Base-by-base conservation (phyloP, 2,888 invertebrate species). In the Volucella inflata region DNA sequence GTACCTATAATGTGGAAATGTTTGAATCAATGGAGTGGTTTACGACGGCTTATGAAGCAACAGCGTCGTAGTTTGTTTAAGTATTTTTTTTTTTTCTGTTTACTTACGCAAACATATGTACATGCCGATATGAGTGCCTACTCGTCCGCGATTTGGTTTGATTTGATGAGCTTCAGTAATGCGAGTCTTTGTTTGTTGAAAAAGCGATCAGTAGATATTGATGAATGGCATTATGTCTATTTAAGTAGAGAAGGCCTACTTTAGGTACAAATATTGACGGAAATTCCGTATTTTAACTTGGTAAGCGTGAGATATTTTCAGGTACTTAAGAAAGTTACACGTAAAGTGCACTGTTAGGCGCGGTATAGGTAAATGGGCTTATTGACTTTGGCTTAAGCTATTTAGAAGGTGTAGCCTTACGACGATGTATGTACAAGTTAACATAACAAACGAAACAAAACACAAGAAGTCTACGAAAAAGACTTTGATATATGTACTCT, bases 1-100 rank as follows among this genome's bases (percentile, higher is more conserved):
- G 30, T 60, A n/a, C n/a, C n/a, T n/a, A n/a, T n/a, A 42, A 42
- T 76, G 57, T 70, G 64, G 59, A 59, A 77, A 65, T 65, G 36
- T 38, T 42, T 74, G 59, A 17, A 51, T 38, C 48, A 40, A 6
- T 51, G 62, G 17, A 30, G 46, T 81, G 57, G 38, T 64, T 44
- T 65, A 70, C 76, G 64, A 64, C 46, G 59, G 59, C 2, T 44
- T 51, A 14, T 67, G 59, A 67, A 62, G 59, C 51, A 60, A 72
- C 67, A 57, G 46, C 44, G 64, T 17, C 38, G 36, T 16, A 21
- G 46, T 55, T 55, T 46, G 40, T 21, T 59, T 48, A n/a, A 16
- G 36, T 30, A 21, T 6, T 57, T 64, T 46, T 74, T 64, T 46
- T 74, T 17, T 53, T 9, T 12, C 12, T 53, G 64, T 57, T 75